Evolutionary conservation across 2,888 invertebrate species (phyloP).

Genomic region (Drosophila setosimentum): DNA sequence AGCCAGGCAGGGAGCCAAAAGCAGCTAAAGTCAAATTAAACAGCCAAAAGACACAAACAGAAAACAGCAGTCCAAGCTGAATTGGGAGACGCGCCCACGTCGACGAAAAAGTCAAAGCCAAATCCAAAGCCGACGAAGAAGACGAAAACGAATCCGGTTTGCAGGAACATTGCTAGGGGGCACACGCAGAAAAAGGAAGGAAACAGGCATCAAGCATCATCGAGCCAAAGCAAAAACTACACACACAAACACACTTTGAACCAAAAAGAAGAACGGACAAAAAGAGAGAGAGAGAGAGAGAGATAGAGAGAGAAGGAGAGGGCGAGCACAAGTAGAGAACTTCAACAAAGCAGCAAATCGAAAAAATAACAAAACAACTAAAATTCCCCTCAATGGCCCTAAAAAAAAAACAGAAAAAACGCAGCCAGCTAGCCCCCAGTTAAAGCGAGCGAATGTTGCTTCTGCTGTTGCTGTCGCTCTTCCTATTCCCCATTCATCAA

Average conservation of each 20-base stretch:
- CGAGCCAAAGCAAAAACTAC: constrained; percentile 35
- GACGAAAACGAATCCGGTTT: constrained; percentile 69
- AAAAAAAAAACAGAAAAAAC: constrained; percentile 11
- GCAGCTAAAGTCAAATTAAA: constrained; percentile 73
- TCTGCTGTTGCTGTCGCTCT: constrained; percentile 23
- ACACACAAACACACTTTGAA: constrained; percentile 5
- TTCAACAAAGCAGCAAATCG: constrained; percentile 45
- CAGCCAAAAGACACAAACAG: constrained; percentile 45
- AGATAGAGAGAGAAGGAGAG: constrained; percentile 1
- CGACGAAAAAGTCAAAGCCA: constrained; percentile 14
- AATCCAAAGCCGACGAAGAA: constrained; percentile 37
- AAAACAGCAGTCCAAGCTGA: constrained; percentile 27
- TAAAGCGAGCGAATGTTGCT: constrained; percentile 34
- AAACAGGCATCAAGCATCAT: constrained; percentile 75
- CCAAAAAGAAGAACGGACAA: constrained; percentile 14
- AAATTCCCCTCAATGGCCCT: constrained; percentile 53
- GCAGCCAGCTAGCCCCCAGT: constrained; percentile 43
- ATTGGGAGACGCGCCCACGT: constrained; percentile 51
- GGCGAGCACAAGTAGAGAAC: constrained; percentile 43
- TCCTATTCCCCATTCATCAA: constrained; percentile 75
- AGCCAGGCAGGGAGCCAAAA: constrained; percentile 28
- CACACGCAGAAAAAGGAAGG: constrained; percentile 77
- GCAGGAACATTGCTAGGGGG: constrained; percentile 63
- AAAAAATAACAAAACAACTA: constrained; percentile 59
- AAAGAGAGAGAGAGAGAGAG: constrained; percentile 1